phyloP scores from a whole-genome alignment of 1,140 invertebrate genomes.

The Atta texana region DNA sequence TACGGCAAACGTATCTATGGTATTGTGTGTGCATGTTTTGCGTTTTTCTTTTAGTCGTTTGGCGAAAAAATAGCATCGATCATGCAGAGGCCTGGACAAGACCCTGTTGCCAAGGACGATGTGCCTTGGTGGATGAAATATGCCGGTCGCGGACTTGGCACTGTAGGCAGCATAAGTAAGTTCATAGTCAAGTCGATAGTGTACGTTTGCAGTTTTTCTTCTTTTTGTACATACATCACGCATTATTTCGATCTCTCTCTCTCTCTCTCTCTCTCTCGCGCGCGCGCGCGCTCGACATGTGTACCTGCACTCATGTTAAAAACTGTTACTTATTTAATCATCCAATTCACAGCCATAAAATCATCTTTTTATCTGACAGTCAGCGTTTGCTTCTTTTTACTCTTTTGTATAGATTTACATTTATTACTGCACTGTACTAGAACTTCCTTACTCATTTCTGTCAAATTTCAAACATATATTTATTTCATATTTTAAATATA shows the following conservation, averaged over 20 bases:
- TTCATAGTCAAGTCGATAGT: slow-evolving; percentile 69
- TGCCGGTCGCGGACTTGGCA: slow-evolving; percentile 93
- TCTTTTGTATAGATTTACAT: background rate
- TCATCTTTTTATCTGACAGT: background rate
- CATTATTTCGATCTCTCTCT: background rate
- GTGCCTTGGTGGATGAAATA: slow-evolving; percentile 96
- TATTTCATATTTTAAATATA: no score
- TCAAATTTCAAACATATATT: no score
- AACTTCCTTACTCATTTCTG: no score
- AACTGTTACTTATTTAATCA: slow-evolving; percentile 6
- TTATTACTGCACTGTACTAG: no score
- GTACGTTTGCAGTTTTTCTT: background rate
- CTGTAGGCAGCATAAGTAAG: slow-evolving; percentile 93
- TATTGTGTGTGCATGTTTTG: slow-evolving; percentile 4
- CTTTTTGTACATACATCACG: slow-evolving; percentile 4
- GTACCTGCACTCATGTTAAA: background rate
- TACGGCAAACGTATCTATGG: background rate
- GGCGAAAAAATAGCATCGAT: slow-evolving; percentile 91
- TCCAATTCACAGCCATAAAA: background rate
- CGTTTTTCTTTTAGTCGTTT: slow-evolving; percentile 88
- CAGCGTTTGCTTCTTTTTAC: background rate
- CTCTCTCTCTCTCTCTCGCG: no score
- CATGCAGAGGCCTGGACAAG: slow-evolving; percentile 92
- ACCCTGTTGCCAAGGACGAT: slow-evolving; percentile 91
- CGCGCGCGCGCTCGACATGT: background rate